A percentile compares a stretch with the other conserved stretches of the same genome.
Conservation (phyloP, 2,797 vertebrate species). For the Paguma larvata region DNA sequence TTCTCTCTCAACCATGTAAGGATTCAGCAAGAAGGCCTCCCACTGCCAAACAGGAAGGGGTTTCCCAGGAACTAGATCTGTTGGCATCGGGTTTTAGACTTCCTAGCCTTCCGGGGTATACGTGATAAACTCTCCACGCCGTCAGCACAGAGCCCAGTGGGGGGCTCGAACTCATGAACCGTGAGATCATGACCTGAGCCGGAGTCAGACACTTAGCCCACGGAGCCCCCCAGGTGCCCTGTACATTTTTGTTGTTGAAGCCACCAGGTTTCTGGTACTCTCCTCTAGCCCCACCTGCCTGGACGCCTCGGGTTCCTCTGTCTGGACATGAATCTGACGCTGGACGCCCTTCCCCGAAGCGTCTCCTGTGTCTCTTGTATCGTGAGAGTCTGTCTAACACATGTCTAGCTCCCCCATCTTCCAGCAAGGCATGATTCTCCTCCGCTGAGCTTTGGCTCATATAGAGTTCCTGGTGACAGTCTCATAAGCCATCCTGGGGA, state of each 20-base stretch:
- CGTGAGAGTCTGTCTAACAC: not conserved
- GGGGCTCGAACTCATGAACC: too few species aligned
- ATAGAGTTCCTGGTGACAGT: not conserved
- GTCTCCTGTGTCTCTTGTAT: not conserved
- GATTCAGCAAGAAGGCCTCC: not conserved
- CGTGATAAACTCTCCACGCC: too few species aligned
- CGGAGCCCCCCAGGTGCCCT: too few species aligned
- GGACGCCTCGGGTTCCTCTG: rapidly evolving
- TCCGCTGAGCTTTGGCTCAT: not conserved
- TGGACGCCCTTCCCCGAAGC: too few species aligned
- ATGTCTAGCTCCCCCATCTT: not conserved
- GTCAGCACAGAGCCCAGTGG: too few species aligned
- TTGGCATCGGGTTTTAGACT: not conserved
- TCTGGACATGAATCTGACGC: not conserved
- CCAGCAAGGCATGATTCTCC: not conserved
- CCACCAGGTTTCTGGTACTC: not conserved
- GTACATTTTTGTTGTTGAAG: not conserved
- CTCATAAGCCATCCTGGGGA: not conserved
- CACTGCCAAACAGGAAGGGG: too few species aligned
- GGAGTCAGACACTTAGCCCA: too few species aligned
- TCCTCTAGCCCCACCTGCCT: not conserved
- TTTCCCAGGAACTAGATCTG: not conserved
- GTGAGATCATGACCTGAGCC: too few species aligned
- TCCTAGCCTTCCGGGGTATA: not conserved
- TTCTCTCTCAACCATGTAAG: rapidly evolving